Percentiles rank a stretch among this genome's conserved stretches.
phyloP scores from a whole-genome alignment of 2,888 invertebrate genomes.

The Diaperis boleti region DNA sequence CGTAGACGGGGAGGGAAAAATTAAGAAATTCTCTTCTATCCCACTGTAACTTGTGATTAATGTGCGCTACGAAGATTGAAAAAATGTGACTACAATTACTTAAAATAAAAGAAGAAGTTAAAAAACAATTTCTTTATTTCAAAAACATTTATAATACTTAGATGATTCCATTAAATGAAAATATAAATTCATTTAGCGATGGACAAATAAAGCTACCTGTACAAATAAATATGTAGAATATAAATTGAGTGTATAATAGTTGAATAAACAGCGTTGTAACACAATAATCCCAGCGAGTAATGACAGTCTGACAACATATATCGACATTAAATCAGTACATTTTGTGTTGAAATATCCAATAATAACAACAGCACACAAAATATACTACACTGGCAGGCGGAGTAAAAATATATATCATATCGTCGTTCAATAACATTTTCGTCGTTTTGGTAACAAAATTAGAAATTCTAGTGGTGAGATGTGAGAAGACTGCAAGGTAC shows the following conservation, averaged over 20 bases:
- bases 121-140: slow-evolving; percentile 67
- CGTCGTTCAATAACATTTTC: slow-evolving; percentile 1
- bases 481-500: slow-evolving; percentile 64
- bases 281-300: slow-evolving; percentile 62
- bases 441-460: slow-evolving; percentile 47
- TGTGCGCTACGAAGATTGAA: not conserved
- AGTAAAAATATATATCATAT: slow-evolving; percentile 57
- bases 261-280: slow-evolving; percentile 55
- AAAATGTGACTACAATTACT: too few species aligned
- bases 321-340: slow-evolving; percentile 65
- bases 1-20: too few species aligned
- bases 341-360: slow-evolving; percentile 53
- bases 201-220: slow-evolving; percentile 59
- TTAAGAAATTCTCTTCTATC: too few species aligned
- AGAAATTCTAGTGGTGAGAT: slow-evolving; percentile 45
- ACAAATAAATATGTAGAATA: slow-evolving; percentile 57
- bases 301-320: slow-evolving; percentile 63
- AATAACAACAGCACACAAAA: slow-evolving; percentile 61
- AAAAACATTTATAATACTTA: slow-evolving; percentile 67
- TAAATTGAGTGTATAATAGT: slow-evolving; percentile 29
- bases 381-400: slow-evolving; percentile 60
- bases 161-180: slow-evolving; percentile 54
- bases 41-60: too few species aligned
- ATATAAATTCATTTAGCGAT: slow-evolving; percentile 59
- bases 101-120: slow-evolving; percentile 42